These are phyloP conservation scores for Rotaria sp. DNA, from an alignment of 2,888 invertebrate genomes.

Conservation along the genomic window DNA sequence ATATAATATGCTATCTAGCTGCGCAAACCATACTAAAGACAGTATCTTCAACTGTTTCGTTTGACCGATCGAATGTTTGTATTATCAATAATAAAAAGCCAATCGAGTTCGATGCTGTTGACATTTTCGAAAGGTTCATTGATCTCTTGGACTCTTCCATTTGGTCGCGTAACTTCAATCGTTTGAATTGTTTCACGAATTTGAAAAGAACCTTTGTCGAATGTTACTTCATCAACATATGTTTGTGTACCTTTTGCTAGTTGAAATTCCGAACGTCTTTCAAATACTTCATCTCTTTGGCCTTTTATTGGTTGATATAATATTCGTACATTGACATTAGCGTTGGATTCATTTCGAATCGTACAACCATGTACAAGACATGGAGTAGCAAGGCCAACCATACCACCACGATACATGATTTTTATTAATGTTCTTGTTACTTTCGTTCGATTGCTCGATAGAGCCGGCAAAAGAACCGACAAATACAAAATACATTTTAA, in stretches of 20 bases:
- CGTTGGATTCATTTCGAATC: neutral
- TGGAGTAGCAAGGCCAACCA: neutral
- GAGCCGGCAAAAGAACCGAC: neutral
- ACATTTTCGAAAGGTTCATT: neutral
- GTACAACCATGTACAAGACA: neutral
- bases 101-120: neutral
- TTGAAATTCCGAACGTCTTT: neutral
- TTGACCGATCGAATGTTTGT: neutral
- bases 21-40: no score
- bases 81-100: neutral
- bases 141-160: neutral
- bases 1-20: no score
- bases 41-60: neutral
- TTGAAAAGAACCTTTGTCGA: neutral
- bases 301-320: neutral
- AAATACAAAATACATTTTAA: neutral
- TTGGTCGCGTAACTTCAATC: neutral
- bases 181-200: neutral
- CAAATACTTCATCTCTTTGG: neutral
- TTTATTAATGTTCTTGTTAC: neutral
- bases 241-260: neutral
- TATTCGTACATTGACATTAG: neutral
- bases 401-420: neutral
- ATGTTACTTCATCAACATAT: neutral
- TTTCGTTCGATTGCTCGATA: neutral